phyloP scores from a whole-genome alignment of 2,113 vertebrate species.

The Tursiops truncatus region DNA sequence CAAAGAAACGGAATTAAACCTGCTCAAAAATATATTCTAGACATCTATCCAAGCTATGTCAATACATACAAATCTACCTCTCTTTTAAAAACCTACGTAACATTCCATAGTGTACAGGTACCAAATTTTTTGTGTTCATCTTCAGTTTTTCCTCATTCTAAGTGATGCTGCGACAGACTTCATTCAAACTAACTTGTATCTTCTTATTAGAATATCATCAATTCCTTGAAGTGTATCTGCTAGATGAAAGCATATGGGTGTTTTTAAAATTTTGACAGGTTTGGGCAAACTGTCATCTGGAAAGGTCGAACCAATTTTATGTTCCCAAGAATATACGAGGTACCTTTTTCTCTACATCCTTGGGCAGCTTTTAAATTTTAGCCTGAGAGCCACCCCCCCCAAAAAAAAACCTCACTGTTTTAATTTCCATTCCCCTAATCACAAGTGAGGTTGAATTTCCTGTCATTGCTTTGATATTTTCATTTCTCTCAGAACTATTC shows the following conservation, averaged over 20 bases:
- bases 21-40: background rate
- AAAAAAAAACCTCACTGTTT: background rate
- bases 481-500: background rate
- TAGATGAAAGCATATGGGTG: background rate
- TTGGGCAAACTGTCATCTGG: background rate
- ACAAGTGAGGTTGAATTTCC: background rate
- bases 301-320: background rate
- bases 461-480: background rate
- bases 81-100: background rate
- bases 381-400: background rate
- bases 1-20: background rate
- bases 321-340: background rate
- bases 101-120: background rate
- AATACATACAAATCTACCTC: background rate
- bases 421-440: background rate
- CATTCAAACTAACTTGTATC: background rate
- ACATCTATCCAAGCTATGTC: background rate
- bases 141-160: background rate
- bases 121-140: background rate
- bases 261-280: background rate
- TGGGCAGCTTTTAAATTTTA: background rate
- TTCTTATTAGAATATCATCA: no score
- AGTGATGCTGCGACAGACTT: background rate
- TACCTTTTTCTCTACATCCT: background rate
- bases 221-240: background rate